phyloP scores from a whole-genome alignment of 2,113 vertebrate species.

The Clarias batrachus region DNA sequence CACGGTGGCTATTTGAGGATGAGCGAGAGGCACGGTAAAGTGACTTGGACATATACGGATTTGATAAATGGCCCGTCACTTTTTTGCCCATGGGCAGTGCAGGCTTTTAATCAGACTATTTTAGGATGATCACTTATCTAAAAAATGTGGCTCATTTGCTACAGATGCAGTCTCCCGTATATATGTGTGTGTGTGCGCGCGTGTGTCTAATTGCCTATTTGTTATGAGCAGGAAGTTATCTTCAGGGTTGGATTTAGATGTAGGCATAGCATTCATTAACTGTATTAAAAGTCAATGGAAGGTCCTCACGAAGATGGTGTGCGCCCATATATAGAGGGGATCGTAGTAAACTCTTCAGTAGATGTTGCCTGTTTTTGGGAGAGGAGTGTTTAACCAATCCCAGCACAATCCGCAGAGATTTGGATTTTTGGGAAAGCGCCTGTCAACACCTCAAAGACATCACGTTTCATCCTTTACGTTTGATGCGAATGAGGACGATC shows the following conservation, averaged over 20 bases:
- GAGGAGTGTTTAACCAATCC: background rate
- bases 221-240: background rate
- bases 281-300: background rate
- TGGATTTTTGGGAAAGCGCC: background rate
- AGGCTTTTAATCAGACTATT: conserved; percentile 15
- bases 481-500: background rate
- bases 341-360: background rate
- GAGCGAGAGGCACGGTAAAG: conserved; percentile 1
- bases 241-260: background rate
- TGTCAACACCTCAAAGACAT: background rate
- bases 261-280: too few species aligned
- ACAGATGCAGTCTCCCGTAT: background rate
- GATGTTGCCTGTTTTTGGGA: background rate
- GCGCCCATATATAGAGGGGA: background rate
- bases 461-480: background rate
- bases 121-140: conserved; percentile 2
- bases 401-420: background rate
- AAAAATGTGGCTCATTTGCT: conserved; percentile 6
- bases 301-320: background rate
- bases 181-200: background rate
- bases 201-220: background rate
- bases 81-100: conserved; percentile 17
- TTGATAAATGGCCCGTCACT: conserved; percentile 37
- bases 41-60: background rate
- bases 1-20: conserved; percentile 50